These are phyloP conservation scores for Brachionus asplanchnoidis DNA, from an alignment of 1,140 invertebrate species.

Conservation along the genomic window DNA sequence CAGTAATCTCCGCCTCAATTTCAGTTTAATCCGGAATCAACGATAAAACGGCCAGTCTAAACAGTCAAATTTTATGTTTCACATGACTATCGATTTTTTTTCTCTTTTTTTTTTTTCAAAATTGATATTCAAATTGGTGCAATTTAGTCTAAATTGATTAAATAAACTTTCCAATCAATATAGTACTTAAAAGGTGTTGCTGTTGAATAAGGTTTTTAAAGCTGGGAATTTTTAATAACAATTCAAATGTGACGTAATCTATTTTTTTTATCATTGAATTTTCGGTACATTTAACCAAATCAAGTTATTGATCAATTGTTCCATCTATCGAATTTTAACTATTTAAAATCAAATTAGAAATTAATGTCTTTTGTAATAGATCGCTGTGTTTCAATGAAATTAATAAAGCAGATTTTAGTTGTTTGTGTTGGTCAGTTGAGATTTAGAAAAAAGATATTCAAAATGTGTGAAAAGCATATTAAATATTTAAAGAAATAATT, in stretches of 20 bases:
- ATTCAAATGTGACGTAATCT: not conserved
- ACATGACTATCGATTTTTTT: not conserved
- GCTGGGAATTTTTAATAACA: not conserved
- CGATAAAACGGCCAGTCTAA: not conserved
- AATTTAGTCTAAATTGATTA: not conserved
- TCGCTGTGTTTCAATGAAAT: not conserved
- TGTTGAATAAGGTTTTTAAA: constrained; percentile 7
- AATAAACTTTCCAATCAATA: not conserved
- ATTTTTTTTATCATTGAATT: not conserved
- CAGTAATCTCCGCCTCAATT: not conserved
- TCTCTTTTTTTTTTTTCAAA: not conserved
- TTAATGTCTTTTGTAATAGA: not conserved
- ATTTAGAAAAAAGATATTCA: constrained; percentile 33
- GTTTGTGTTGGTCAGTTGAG: not conserved
- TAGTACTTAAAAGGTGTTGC: not conserved
- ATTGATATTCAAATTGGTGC: not conserved
- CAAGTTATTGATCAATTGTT: not conserved
- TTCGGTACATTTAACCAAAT: constrained; percentile 26
- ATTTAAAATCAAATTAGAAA: constrained; percentile 5
- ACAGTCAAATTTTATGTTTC: not conserved
- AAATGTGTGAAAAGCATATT: constrained; percentile 29
- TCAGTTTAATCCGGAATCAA: constrained; percentile 11
- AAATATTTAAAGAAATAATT: constrained; percentile 26
- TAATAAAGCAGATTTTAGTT: not conserved
- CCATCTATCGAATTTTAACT: not conserved